A percentile compares a stretch with the other conserved stretches of the same genome.
These are phyloP conservation scores for Rana temporaria DNA, from an alignment of 2,113 vertebrate genomes.

Conservation along the genomic window DNA sequence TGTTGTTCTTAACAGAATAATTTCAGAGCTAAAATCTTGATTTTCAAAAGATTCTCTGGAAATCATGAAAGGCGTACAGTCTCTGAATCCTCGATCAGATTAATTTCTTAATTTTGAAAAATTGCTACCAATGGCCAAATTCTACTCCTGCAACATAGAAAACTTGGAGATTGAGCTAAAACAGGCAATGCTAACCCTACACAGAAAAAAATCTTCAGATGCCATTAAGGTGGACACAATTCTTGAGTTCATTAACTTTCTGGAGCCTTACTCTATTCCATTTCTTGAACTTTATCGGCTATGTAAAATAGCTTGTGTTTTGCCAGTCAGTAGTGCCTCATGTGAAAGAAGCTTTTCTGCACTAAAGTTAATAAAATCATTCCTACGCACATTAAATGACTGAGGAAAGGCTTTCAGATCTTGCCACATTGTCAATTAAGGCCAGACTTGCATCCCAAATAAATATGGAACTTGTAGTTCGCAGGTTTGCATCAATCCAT, in stretches of 20 bases:
- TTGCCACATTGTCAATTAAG: too few relatives aligned
- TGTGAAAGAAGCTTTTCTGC: too few relatives aligned
- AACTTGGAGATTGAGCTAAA: neutral
- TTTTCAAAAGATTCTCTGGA: conserved; percentile 15
- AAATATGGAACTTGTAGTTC: too few relatives aligned
- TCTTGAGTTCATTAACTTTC: neutral
- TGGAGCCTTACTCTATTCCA: neutral
- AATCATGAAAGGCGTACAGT: conserved; percentile 1
- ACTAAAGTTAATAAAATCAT: too few relatives aligned
- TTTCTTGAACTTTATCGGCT: neutral
- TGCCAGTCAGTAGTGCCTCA: too few relatives aligned
- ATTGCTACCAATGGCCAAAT: neutral
- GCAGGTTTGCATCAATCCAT: too few relatives aligned
- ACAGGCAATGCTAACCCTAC: too few relatives aligned
- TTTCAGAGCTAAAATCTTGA: conserved; percentile 6
- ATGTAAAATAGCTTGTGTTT: conserved; percentile 18
- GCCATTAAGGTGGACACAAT: neutral
- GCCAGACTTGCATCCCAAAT: too few relatives aligned
- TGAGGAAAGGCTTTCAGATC: too few relatives aligned
- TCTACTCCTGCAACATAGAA: neutral
- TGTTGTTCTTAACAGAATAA: too few relatives aligned
- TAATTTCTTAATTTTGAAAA: neutral
- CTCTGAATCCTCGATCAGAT: conserved; percentile 9
- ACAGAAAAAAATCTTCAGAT: too few relatives aligned
- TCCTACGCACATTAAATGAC: too few relatives aligned